phyloP scores from a whole-genome alignment of 2,797 vertebrate species.

The Phylloscopus collybita region DNA sequence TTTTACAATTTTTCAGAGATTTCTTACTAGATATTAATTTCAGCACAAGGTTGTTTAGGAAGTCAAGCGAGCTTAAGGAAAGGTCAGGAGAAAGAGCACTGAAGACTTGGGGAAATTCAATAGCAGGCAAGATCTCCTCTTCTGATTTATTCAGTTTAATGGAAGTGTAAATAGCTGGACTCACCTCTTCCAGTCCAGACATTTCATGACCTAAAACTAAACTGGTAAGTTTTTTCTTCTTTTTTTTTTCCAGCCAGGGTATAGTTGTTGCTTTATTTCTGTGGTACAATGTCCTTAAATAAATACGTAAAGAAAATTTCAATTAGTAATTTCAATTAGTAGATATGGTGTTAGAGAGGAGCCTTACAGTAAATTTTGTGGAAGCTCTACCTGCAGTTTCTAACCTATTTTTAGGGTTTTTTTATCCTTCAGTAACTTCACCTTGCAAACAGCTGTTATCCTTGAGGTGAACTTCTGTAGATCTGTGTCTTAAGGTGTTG shows the following conservation, averaged over 20 bases:
- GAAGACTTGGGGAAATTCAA: not conserved
- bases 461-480: not conserved
- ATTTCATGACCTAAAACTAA: not conserved
- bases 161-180: not conserved
- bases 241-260: not conserved
- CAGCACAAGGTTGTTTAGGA: not conserved
- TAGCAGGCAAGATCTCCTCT: not conserved
- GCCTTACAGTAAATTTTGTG: not conserved
- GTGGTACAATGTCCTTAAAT: fast-evolving
- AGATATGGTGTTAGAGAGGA: not conserved
- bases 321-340: not conserved
- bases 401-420: not conserved
- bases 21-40: not conserved
- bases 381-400: not conserved
- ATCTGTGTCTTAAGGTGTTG: not conserved
- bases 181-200: not conserved
- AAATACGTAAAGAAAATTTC: not conserved
- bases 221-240: not conserved
- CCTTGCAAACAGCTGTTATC: not conserved
- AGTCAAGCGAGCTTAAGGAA: not conserved
- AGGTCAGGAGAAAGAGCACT: not conserved
- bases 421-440: not conserved
- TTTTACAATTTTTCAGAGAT: not conserved
- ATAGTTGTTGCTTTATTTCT: not conserved
- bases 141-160: not conserved